Evolutionary conservation across 2,113 vertebrate species (phyloP).

Genomic region (Phaetusa simplex): DNA sequence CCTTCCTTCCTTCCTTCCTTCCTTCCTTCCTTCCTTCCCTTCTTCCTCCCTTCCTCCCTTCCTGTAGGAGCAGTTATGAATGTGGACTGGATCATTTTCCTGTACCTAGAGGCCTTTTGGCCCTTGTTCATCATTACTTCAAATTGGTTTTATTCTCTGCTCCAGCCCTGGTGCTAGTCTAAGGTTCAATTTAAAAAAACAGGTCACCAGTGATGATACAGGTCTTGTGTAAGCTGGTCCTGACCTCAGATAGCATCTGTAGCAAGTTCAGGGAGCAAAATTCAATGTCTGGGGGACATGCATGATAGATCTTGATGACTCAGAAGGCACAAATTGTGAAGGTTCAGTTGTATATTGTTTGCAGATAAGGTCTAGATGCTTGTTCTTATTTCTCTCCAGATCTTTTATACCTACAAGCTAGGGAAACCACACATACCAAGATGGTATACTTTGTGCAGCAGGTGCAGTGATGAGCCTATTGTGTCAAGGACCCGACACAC

Average conservation of each 20-base stretch:
- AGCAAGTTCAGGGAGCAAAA: neutral
- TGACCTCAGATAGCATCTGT: neutral
- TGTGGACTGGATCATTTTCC: neutral
- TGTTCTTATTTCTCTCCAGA: neutral
- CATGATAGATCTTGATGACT: neutral
- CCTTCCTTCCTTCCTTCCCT: too few species aligned
- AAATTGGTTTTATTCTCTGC: neutral
- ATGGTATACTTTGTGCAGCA: neutral
- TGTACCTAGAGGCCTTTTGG: neutral
- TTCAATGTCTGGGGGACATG: neutral
- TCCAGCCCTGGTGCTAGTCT: neutral
- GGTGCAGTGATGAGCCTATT: neutral
- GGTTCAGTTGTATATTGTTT: neutral
- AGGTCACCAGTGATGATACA: neutral
- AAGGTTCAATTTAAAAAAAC: neutral
- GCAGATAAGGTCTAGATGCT: neutral
- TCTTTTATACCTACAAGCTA: neutral
- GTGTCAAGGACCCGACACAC: neutral
- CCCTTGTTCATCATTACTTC: neutral
- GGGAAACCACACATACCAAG: neutral
- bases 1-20: too few species aligned
- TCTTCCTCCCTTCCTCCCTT: neutral
- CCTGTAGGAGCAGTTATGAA: neutral
- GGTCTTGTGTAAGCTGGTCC: neutral
- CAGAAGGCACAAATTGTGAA: neutral